Percentiles rank a stretch among this genome's conserved stretches.
These are phyloP conservation scores for Epirrita christyi DNA, from an alignment of 2,888 invertebrate species.

Conservation along the genomic window DNA sequence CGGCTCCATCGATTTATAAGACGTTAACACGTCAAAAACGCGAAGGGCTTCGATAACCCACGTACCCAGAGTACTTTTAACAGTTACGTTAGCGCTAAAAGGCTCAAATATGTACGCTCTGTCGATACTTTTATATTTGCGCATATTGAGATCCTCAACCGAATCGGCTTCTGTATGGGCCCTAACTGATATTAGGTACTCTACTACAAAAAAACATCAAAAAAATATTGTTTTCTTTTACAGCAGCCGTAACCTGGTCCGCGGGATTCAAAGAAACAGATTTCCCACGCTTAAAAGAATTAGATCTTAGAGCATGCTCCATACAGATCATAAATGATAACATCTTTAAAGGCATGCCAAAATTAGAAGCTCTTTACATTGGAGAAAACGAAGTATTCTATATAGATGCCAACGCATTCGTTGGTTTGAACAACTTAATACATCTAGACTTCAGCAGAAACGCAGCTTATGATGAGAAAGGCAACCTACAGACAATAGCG, in stretches of 20 bases:
- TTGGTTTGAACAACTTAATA: conserved; percentile 59
- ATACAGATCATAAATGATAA: conserved; percentile 71
- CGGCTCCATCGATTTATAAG: too few relatives aligned
- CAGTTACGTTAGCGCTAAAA: too few relatives aligned
- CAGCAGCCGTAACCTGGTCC: conserved; percentile 56
- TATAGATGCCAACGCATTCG: conserved; percentile 69
- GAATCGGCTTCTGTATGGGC: too few relatives aligned
- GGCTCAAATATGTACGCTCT: too few relatives aligned
- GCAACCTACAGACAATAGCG: conserved; percentile 36
- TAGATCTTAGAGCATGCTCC: conserved; percentile 84
- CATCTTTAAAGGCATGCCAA: conserved; percentile 74
- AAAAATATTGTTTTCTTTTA: conserved; percentile 10
- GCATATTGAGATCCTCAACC: too few relatives aligned
- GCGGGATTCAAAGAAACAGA: conserved; percentile 46
- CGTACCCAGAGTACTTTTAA: too few relatives aligned
- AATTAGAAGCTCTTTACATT: conserved; percentile 77
- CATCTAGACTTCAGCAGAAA: conserved; percentile 84
- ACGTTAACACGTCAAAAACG: too few relatives aligned
- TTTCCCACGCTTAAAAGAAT: conserved; percentile 71
- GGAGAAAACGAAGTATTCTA: conserved; percentile 79
- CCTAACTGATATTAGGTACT: too few relatives aligned
- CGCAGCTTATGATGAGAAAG: conserved; percentile 40
- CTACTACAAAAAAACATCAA: too few relatives aligned
- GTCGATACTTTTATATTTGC: too few relatives aligned
- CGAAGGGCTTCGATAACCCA: too few relatives aligned